Evolutionary conservation across 2,113 vertebrate species (phyloP).

Genomic region (Crocuta crocuta): DNA sequence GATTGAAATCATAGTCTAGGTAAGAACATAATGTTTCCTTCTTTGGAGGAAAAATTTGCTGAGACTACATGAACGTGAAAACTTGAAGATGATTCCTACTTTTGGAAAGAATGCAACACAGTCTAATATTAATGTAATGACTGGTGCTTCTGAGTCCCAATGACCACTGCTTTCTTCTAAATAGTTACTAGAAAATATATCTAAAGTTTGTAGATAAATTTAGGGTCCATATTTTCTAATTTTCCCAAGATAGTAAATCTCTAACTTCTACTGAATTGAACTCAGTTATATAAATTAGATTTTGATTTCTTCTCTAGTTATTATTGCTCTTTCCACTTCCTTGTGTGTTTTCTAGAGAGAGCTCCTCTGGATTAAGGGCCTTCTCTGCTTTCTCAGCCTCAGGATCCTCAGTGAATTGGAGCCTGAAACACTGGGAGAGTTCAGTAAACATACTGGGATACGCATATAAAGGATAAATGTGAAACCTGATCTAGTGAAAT

Average conservation of each 20-base stretch:
- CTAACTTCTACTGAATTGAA: background rate
- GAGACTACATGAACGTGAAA: background rate
- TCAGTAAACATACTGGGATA: background rate
- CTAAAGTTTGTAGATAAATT: slow-evolving; percentile 9
- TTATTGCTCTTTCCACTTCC: background rate
- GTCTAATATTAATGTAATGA: background rate
- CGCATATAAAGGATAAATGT: background rate
- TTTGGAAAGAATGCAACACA: background rate
- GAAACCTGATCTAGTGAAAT: slow-evolving; percentile 9
- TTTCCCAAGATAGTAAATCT: background rate
- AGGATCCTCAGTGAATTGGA: background rate
- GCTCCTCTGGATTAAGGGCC: background rate
- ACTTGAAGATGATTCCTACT: background rate
- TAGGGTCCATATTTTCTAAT: background rate
- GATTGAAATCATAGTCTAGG: background rate
- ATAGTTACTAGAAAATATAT: slow-evolving; percentile 9
- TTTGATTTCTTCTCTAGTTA: background rate
- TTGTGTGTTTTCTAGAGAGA: background rate
- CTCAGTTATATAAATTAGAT: background rate
- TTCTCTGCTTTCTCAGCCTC: background rate
- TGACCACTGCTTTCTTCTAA: background rate
- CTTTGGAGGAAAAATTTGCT: background rate
- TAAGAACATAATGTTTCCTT: background rate
- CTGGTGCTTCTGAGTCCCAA: background rate
- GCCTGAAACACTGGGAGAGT: too few species aligned